Conservation (phyloP, 2,113 vertebrate genomes). For the Pithys albifrons region DNA sequence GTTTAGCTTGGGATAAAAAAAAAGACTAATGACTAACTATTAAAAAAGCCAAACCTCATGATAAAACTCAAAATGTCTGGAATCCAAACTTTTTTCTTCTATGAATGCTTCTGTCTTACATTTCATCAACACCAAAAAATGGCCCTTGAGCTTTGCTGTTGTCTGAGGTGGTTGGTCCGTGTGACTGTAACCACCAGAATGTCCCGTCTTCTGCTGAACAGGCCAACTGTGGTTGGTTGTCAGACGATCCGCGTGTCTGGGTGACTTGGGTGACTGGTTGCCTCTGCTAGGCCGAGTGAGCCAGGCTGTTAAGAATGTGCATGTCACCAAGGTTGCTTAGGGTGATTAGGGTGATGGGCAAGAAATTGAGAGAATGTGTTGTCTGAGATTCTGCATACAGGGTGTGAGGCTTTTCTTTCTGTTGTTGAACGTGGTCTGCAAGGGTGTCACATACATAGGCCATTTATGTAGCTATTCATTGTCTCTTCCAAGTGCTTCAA, state of each 20-base stretch:
- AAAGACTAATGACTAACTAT: not conserved
- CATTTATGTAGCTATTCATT: not conserved
- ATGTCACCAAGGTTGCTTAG: not conserved
- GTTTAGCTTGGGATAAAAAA: not conserved
- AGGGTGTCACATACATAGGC: not conserved
- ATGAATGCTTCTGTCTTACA: not conserved
- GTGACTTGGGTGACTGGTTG: not conserved
- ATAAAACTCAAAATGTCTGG: not conserved
- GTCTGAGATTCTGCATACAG: not conserved
- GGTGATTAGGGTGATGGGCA: not conserved
- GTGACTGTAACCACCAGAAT: not conserved
- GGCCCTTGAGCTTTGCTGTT: not conserved
- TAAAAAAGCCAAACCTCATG: not conserved
- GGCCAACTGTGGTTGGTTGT: not conserved
- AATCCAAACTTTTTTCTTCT: not conserved
- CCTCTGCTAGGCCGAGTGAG: not conserved
- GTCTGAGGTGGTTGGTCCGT: not conserved
- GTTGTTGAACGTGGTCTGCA: not conserved
- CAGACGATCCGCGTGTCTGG: fast-evolving
- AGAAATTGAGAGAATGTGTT: not conserved
- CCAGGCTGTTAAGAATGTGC: not conserved
- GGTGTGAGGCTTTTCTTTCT: not conserved
- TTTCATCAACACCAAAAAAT: not conserved
- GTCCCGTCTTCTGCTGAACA: fast-evolving
- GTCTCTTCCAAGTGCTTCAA: not conserved